A percentile compares a stretch with the other conserved stretches of the same genome.
Conservation (phyloP, 2,888 invertebrate genomes). For the Drosophila nigricruria region DNA sequence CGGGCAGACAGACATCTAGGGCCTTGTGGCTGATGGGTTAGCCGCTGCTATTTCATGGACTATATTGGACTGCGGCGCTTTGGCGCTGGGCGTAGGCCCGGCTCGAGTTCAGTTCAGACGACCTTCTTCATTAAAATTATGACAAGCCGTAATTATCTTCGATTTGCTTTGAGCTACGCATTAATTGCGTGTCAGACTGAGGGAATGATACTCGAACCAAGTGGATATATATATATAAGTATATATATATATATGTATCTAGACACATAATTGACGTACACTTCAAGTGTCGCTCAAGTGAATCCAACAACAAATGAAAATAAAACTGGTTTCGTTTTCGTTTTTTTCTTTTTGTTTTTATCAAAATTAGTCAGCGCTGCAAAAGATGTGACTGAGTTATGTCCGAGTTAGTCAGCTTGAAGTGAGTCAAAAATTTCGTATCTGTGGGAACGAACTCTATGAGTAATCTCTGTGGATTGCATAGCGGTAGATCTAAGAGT, state of each 20-base stretch:
- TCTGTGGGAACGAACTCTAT: constrained; percentile 40
- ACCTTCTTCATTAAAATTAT: constrained; percentile 82
- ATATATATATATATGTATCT: neutral
- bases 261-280: constrained; percentile 35
- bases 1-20: constrained; percentile 21
- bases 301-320: constrained; percentile 9
- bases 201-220: constrained; percentile 43
- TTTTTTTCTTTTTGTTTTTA: neutral
- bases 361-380: constrained; percentile 53
- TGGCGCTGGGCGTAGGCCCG: constrained; percentile 7
- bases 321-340: constrained; percentile 50
- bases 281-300: constrained; percentile 57
- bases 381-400: constrained; percentile 42
- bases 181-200: constrained; percentile 74
- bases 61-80: constrained; percentile 42
- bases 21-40: constrained; percentile 47
- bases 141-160: constrained; percentile 82
- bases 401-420: constrained; percentile 55
- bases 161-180: constrained; percentile 78
- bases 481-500: constrained; percentile 32
- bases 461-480: constrained; percentile 52
- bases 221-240: neutral
- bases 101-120: constrained; percentile 56
- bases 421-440: constrained; percentile 42
- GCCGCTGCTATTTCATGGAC: constrained; percentile 66